These are phyloP conservation scores for Thalpophila matura DNA, from an alignment of 2,888 invertebrate species.

Conservation along the genomic window DNA sequence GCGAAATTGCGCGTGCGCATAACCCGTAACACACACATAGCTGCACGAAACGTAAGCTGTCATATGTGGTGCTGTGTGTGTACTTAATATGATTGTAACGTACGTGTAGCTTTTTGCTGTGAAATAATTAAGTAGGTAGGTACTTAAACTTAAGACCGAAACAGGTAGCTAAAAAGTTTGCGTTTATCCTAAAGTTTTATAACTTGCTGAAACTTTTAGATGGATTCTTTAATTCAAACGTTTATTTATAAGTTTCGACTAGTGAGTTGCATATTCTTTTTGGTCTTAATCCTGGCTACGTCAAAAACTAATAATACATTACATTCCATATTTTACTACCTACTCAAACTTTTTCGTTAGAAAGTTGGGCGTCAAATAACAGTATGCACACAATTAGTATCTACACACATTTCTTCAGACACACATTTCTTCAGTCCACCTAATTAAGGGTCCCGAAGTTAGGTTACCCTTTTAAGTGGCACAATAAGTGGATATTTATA, in stretches of 20 bases:
- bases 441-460: too few relatives aligned
- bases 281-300: too few relatives aligned
- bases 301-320: too few relatives aligned
- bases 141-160: constrained; percentile 15
- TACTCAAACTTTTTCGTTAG: too few relatives aligned
- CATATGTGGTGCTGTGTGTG: constrained; percentile 33
- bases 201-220: neutral
- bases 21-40: constrained; percentile 69
- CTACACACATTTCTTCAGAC: too few relatives aligned
- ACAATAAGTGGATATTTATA: too few relatives aligned
- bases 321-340: too few relatives aligned
- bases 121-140: constrained; percentile 22
- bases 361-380: too few relatives aligned
- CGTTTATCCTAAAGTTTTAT: neutral
- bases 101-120: constrained; percentile 36
- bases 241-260: too few relatives aligned
- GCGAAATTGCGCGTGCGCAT: constrained; percentile 78
- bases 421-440: too few relatives aligned
- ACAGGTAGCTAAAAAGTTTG: constrained; percentile 3
- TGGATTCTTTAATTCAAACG: neutral
- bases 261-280: too few relatives aligned
- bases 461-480: constrained; percentile 11
- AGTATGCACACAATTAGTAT: too few relatives aligned
- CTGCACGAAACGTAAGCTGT: constrained; percentile 48
- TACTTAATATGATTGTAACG: constrained; percentile 14